These are phyloP conservation scores for Rhogogaster chlorosoma DNA, from an alignment of 2,888 invertebrate species.

Conservation along the genomic window DNA sequence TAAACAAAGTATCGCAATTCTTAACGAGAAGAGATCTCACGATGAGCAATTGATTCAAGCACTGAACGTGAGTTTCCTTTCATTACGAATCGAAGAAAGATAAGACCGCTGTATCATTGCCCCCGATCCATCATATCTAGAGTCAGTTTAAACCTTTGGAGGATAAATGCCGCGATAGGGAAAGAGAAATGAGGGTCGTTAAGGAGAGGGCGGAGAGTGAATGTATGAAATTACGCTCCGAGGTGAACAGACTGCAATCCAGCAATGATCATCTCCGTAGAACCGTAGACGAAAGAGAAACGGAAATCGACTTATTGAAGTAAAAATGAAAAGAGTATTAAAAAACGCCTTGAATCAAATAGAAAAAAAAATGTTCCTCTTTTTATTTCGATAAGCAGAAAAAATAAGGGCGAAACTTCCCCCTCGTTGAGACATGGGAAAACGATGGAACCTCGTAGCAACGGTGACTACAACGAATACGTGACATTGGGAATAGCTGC, in stretches of 20 bases:
- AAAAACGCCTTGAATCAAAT: neutral
- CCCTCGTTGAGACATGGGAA: neutral
- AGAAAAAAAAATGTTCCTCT: slow-evolving; percentile 2
- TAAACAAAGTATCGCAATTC: slow-evolving; percentile 81
- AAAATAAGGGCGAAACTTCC: neutral
- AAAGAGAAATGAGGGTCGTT: slow-evolving; percentile 59
- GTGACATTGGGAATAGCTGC: slow-evolving; percentile 80
- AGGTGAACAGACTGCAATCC: slow-evolving; percentile 64
- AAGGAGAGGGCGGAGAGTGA: slow-evolving; percentile 66
- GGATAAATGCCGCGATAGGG: slow-evolving; percentile 64
- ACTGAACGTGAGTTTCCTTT: slow-evolving; percentile 79
- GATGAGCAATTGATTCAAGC: slow-evolving; percentile 83
- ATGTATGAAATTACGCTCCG: slow-evolving; percentile 63
- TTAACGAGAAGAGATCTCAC: slow-evolving; percentile 83
- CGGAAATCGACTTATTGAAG: slow-evolving; percentile 69
- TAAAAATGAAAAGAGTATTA: slow-evolving; percentile 43
- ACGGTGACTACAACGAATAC: slow-evolving; percentile 67
- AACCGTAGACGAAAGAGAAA: slow-evolving; percentile 70
- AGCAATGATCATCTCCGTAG: slow-evolving; percentile 66
- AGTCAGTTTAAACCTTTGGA: slow-evolving; percentile 65
- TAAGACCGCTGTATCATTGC: neutral
- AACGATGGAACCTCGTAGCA: slow-evolving; percentile 40
- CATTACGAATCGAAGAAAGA: neutral
- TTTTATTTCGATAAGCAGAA: neutral
- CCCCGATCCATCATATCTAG: slow-evolving; percentile 54